phyloP scores from a whole-genome alignment of 2,888 invertebrate species.

The Agapetus fuscipes region DNA sequence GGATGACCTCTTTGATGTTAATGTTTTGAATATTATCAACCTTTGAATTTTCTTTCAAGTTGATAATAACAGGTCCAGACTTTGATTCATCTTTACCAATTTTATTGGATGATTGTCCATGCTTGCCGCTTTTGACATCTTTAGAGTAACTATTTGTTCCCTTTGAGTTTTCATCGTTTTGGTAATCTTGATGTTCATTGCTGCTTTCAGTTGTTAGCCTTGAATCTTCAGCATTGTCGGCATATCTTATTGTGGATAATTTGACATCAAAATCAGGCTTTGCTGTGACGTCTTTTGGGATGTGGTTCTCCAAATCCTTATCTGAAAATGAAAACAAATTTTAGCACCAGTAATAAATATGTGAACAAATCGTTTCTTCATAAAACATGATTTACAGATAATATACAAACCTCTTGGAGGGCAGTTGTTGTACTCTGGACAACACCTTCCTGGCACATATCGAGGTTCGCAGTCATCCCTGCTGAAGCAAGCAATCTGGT shows the following conservation, averaged over 20 bases:
- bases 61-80: not conserved
- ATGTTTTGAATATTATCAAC: conserved; percentile 25
- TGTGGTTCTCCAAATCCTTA: conserved; percentile 7
- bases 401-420: conserved; percentile 49
- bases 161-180: no score
- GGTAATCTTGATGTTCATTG: not conserved
- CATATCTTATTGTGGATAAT: not conserved
- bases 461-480: conserved; percentile 67
- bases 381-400: no score
- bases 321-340: conserved; percentile 7
- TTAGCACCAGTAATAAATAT: no score
- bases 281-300: conserved; percentile 2
- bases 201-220: not conserved
- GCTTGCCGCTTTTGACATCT: not conserved
- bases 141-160: not conserved
- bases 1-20: conserved; percentile 51
- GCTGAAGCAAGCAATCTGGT: conserved; percentile 65
- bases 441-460: conserved; percentile 64
- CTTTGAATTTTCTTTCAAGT: not conserved
- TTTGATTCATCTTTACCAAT: no score
- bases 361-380: no score
- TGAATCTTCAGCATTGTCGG: not conserved
- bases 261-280: not conserved
- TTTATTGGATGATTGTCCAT: no score
- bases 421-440: conserved; percentile 74